Percentiles rank a stretch among this genome's conserved stretches.
Evolutionary conservation across 2,113 vertebrate genomes (phyloP).

Genomic region (Diadophis punctatus): DNA sequence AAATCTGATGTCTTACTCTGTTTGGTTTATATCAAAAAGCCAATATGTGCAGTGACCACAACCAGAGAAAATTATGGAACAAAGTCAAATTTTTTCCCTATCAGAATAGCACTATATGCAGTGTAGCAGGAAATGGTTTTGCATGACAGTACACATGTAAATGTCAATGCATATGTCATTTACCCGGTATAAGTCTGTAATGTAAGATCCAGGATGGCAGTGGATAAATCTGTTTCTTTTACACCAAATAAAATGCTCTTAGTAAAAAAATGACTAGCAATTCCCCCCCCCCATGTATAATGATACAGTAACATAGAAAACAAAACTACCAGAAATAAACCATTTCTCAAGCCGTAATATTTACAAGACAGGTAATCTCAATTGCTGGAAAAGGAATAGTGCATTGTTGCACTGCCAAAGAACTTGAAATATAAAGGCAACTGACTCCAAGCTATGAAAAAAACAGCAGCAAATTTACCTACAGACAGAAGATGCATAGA

Average conservation of each 20-base stretch:
- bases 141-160: constrained; percentile 84
- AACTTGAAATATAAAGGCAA: constrained; percentile 89
- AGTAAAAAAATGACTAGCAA: constrained; percentile 72
- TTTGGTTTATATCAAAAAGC: constrained; percentile 63
- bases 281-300: constrained; percentile 67
- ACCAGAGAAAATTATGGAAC: constrained; percentile 66
- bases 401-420: constrained; percentile 83
- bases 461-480: constrained; percentile 98
- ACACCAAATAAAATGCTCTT: constrained; percentile 71
- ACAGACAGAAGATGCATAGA: constrained; percentile 97
- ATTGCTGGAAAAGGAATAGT: constrained; percentile 85
- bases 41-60: constrained; percentile 61
- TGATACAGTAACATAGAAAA: constrained; percentile 72
- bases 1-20: constrained; percentile 52
- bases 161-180: constrained; percentile 84
- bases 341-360: constrained; percentile 80
- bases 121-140: constrained; percentile 80
- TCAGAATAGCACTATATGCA: constrained; percentile 65
- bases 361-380: constrained; percentile 85
- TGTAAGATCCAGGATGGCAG: constrained; percentile 61
- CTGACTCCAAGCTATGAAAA: constrained; percentile 88
- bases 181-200: constrained; percentile 64
- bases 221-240: constrained; percentile 64
- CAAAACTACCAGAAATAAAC: constrained; percentile 86
- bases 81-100: constrained; percentile 57